Base-by-base conservation (phyloP, 1,140 invertebrate species). In the Temnothorax curvispinosus region DNA sequence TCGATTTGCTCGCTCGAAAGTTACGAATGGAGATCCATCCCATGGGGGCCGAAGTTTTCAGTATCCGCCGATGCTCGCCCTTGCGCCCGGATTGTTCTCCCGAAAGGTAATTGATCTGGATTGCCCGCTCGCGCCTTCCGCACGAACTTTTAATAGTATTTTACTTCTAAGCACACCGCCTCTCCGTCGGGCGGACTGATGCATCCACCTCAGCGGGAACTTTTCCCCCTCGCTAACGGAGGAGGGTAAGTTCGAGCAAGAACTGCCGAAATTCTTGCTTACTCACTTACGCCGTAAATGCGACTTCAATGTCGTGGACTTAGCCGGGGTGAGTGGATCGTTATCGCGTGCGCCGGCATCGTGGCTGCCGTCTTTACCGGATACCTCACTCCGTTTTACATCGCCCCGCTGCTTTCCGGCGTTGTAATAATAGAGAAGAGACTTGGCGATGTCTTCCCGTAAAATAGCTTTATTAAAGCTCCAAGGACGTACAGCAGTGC, bases 121-220 rank as follows among this genome's bases (percentile, higher is more conserved):
- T 89, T 85, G 72, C 87, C 47, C 71, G 35, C 72, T 80, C 76
- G 9, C 75, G 52, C 71, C 60, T 86, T 60, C 21, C 38, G 52
- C 41, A 35, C 65, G 15, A 91, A 91, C 89, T 91, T 90, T 90
- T 91, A 90, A 91, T 91, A 90, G 90, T 84, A 87, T 91, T 91
- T 91, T 84, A 90, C 72, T 77, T 72, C 27, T 67, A 47, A 72
- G 76, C 52, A 80, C 81, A 50, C 84, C n/a, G 1, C 47, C 35
- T 35, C 32, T 27, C 76, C 44, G 41, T 21, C 62, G 47, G 32
- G n/a, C 50, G 3, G 41, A 67, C 75, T 56, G 84, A 58, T 74
- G 50, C 50, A 50, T 64, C 52, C 50, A 44, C 35, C 41, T 74
- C 54, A 44, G 35, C 47, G 35, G 44, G 35, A 80, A 15, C 60